Base-by-base conservation (phyloP, 2,113 vertebrate species). In the Corythaeola cristata region DNA sequence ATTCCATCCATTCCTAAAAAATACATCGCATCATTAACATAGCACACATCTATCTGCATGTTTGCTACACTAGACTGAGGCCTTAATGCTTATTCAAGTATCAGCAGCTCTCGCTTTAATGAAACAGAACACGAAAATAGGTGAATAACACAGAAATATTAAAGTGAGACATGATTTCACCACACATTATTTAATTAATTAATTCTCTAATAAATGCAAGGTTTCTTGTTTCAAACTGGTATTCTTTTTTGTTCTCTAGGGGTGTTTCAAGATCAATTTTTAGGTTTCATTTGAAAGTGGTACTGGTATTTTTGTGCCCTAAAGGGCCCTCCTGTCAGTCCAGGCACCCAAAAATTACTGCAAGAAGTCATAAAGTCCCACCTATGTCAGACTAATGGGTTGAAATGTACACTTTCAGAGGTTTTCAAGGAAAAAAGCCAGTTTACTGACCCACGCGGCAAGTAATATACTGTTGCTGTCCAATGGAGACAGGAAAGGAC, bases 1-100 rank as follows among this genome's bases (percentile, higher is more conserved):
- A 99, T 81, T 97, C 97, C 15, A 96, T 93, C 99, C 99, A 99
- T 86, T 97, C 91, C 99, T 99, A 94, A 97, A 94, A 93, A 67
- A 58, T 24, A 96, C 8, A 59, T 3, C 21, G 11, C 12, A 37
- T 52, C 33, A 47, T 69, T 86, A 94, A 76, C 33, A 69, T 11
- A 72, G 49, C 30, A 80, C 10, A n/a, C 27, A 82, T 35, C 4
- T 19, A 37, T 28, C 37, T 74, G 32, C 30, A 66, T 63, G 89
- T 83, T 58, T 58, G 32, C 81, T 39, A 47, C 12, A 55, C 24
- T 32, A 96, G 22, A 52, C 12, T 24, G 22, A 64, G n/a, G 26
- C 20, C 20, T 78, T 77, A 80, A 69, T 56, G 23, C 27, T 66
- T 85, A 69, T 56, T 66, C 19, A 28, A 83, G 5, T 44, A 83